These are phyloP conservation scores for Poecile atricapillus DNA, from an alignment of 2,113 vertebrate genomes.

Conservation along the genomic window DNA sequence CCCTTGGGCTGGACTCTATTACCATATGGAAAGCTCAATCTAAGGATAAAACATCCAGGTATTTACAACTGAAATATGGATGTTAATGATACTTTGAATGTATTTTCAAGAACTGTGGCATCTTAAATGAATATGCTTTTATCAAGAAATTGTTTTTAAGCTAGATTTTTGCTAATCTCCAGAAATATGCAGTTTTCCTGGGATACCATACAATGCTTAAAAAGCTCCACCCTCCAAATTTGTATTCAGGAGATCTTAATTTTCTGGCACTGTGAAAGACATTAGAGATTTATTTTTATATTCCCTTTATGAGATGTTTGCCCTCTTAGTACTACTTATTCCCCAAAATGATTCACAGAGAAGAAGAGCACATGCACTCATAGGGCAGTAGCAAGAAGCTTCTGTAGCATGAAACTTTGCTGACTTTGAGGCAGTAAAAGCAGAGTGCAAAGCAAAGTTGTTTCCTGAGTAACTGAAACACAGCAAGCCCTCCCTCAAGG, in stretches of 20 bases:
- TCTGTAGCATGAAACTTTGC: not conserved
- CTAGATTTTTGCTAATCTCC: not conserved
- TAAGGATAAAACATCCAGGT: not conserved
- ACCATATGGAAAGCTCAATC: not conserved
- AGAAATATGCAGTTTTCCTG: not conserved
- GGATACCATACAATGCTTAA: not conserved
- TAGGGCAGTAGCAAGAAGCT: not conserved
- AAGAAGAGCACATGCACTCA: not conserved
- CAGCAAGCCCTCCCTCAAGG: not conserved
- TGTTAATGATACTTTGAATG: not conserved
- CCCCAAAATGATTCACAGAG: not conserved
- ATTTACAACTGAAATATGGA: not conserved
- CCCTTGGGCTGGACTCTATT: not conserved
- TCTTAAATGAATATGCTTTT: not conserved
- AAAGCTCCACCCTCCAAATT: not conserved
- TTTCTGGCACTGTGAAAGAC: not conserved
- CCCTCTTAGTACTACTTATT: not conserved
- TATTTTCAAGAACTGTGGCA: not conserved
- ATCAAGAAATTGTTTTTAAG: not conserved
- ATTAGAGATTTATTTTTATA: not conserved
- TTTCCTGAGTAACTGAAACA: not conserved
- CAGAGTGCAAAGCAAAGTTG: not conserved
- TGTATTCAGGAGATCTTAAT: not conserved
- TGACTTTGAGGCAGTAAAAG: not conserved
- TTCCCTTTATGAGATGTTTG: not conserved